These are phyloP conservation scores for Paralichthys olivaceus DNA, from an alignment of 2,113 vertebrate species.

Conservation along the genomic window DNA sequence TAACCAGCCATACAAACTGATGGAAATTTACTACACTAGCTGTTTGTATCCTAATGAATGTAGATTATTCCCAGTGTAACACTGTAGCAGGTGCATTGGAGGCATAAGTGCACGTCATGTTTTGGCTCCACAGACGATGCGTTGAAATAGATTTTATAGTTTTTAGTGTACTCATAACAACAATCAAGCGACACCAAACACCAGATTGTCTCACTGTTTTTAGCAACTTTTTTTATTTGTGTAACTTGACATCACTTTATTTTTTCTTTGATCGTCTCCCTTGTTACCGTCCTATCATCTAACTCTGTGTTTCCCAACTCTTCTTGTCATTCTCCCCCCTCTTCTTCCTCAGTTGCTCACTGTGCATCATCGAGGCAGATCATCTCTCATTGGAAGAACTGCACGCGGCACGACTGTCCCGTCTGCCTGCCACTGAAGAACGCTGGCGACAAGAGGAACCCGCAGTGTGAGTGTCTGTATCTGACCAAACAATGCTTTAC, in stretches of 20 bases:
- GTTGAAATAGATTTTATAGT: neutral
- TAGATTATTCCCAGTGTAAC: neutral
- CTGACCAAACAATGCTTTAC: conserved; percentile 60
- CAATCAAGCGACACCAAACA: neutral
- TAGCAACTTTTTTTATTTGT: neutral
- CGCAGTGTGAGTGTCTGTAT: conserved; percentile 94
- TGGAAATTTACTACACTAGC: no score
- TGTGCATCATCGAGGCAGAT: conserved; percentile 99
- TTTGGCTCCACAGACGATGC: neutral
- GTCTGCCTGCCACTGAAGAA: conserved; percentile 98
- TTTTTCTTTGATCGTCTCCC: no score
- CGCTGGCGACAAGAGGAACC: conserved; percentile 98
- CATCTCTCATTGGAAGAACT: conserved; percentile 99
- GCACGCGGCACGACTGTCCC: conserved; percentile 97
- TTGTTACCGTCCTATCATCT: neutral
- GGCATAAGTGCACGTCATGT: neutral
- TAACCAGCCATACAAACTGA: neutral
- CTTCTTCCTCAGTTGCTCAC: conserved; percentile 90
- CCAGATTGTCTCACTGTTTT: neutral
- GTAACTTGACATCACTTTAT: neutral
- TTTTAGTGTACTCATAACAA: neutral
- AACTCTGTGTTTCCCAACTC: neutral
- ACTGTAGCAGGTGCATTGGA: neutral
- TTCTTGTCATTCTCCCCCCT: neutral
- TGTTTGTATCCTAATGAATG: neutral